A percentile compares a stretch with the other conserved stretches of the same genome.
These are phyloP conservation scores for Amazona finschi DNA, from an alignment of 2,797 vertebrate genomes.

Conservation along the genomic window DNA sequence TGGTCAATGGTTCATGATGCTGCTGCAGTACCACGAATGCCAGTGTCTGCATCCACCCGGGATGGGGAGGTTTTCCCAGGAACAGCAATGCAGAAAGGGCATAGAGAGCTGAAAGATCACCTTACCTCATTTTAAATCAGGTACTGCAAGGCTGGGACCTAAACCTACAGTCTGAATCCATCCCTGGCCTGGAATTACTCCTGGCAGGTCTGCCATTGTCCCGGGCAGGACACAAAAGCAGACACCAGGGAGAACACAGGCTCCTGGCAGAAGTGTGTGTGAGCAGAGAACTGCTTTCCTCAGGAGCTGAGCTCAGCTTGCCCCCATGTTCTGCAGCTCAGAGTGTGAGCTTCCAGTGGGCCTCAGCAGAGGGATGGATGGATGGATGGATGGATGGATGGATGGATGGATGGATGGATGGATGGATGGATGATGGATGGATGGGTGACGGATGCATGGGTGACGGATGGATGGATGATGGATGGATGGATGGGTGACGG, in stretches of 20 bases:
- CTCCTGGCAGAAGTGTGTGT: accelerated
- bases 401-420: no score
- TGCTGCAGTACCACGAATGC: no score
- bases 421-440: no score
- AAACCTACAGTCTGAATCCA: accelerated
- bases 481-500: no score
- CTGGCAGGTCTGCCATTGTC: background rate
- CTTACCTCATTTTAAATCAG: background rate
- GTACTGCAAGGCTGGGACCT: background rate
- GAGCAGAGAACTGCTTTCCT: background rate
- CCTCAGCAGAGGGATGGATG: no score
- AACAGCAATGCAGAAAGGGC: background rate
- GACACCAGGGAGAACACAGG: background rate
- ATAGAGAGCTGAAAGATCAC: background rate
- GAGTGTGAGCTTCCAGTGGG: no score
- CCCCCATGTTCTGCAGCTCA: no score
- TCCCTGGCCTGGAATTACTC: background rate
- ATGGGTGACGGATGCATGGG: no score
- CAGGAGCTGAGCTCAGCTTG: background rate
- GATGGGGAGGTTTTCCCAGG: background rate
- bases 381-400: no score
- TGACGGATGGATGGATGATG: no score
- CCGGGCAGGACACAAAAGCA: background rate
- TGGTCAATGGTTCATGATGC: background rate
- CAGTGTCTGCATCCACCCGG: no score